Conservation (phyloP, 2,888 invertebrate genomes). For the Xestia rhomboidea region DNA sequence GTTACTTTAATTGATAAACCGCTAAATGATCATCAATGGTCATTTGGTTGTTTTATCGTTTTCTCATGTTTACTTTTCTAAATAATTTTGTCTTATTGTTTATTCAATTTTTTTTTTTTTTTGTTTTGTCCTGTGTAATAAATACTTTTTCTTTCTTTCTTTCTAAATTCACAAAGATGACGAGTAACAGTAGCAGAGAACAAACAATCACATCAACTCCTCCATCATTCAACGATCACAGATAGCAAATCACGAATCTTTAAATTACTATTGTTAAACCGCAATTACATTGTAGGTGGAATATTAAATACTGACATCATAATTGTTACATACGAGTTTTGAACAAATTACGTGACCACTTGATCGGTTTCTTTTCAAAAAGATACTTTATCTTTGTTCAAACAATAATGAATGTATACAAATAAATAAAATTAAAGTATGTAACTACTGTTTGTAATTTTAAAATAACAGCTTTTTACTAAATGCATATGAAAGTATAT, state of each 20-base stretch:
- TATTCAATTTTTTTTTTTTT: no score
- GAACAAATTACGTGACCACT: not conserved
- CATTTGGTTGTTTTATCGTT: no score
- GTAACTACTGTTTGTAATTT: no score
- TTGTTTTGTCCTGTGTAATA: no score
- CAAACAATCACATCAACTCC: constrained; percentile 3
- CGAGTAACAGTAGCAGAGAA: not conserved
- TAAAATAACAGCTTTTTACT: no score
- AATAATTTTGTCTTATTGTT: no score
- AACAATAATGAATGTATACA: not conserved
- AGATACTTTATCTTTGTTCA: not conserved
- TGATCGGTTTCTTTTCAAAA: not conserved
- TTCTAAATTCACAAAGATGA: not conserved
- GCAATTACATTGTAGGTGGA: not conserved
- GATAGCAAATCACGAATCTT: not conserved
- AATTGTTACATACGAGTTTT: constrained; percentile 19
- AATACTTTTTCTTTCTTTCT: no score
- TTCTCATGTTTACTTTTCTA: no score
- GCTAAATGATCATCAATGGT: no score
- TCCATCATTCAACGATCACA: not conserved
- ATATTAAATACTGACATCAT: constrained; percentile 20
- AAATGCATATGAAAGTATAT: no score
- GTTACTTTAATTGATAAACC: not conserved
- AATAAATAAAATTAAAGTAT: not conserved
- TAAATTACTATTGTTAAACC: constrained; percentile 15